Conservation (phyloP, 92 coral and sea anemone genomes). For the Scolanthus callimorphus region DNA sequence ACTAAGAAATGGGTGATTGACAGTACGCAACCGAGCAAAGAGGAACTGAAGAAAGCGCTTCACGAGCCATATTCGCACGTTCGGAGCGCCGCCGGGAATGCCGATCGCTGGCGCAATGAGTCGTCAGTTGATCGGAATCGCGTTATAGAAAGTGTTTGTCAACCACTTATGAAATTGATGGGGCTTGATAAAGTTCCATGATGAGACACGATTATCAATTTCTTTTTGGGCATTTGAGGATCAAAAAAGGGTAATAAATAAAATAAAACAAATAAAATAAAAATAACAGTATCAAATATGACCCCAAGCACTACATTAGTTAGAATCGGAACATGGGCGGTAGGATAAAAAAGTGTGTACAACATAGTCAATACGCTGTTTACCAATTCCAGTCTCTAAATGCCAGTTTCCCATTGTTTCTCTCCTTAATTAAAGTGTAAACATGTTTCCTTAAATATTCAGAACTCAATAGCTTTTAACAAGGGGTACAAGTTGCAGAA, state of each 20-base stretch:
- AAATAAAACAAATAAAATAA: too few species aligned
- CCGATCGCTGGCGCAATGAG: constrained; percentile 41
- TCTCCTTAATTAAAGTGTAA: too few species aligned
- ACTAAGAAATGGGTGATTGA: constrained; percentile 16
- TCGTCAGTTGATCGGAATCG: constrained; percentile 15
- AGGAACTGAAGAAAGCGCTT: constrained; percentile 4
- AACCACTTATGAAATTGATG: constrained; percentile 12
- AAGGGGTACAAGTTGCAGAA: too few species aligned
- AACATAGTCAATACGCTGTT: too few species aligned
- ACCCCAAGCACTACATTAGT: neutral
- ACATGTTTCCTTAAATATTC: too few species aligned
- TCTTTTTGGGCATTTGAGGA: too few species aligned
- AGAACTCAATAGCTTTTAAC: too few species aligned
- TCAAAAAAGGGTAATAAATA: too few species aligned
- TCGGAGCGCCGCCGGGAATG: constrained; percentile 42
- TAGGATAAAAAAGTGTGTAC: too few species aligned
- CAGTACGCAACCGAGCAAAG: constrained; percentile 20
- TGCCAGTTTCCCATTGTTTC: too few species aligned
- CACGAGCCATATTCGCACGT: constrained; percentile 26
- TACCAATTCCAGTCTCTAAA: too few species aligned
- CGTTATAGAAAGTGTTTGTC: constrained; percentile 32
- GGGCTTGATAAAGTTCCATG: constrained; percentile 11
- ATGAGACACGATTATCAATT: neutral
- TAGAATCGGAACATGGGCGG: too few species aligned
- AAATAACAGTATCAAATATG: neutral